Evolutionary conservation across 2,797 vertebrate species (phyloP).

Genomic region (Zalophus californianus): DNA sequence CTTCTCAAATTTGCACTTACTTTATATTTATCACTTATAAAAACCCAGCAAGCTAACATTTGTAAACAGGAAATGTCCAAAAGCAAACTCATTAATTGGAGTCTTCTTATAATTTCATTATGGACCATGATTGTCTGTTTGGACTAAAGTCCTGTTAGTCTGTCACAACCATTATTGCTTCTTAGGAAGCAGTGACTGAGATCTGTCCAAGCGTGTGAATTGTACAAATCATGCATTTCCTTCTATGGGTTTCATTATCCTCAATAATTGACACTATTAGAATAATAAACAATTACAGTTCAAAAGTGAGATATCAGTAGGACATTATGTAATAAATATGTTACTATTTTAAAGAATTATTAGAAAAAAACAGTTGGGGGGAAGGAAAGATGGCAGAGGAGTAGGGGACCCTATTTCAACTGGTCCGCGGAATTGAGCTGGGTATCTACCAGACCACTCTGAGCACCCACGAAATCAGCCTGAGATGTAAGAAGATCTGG

Average conservation of each 20-base stretch:
- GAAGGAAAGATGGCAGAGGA: no score
- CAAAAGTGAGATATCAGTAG: not conserved
- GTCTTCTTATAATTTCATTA: slow-evolving; percentile 47
- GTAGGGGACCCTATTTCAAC: no score
- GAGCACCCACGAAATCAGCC: no score
- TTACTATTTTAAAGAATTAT: slow-evolving; percentile 36
- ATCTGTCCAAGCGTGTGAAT: slow-evolving; percentile 24
- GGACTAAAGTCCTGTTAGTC: not conserved
- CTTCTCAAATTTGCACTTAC: slow-evolving; percentile 27
- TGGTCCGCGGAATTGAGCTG: no score
- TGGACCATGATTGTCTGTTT: slow-evolving; percentile 32
- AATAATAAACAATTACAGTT: slow-evolving; percentile 34
- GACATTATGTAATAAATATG: not conserved
- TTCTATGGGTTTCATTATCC: not conserved
- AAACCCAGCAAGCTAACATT: slow-evolving; percentile 10
- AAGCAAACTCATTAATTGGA: slow-evolving; percentile 26
- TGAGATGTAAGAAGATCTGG: no score
- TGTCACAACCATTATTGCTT: slow-evolving; percentile 35
- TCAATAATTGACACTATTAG: not conserved
- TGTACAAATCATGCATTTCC: slow-evolving; percentile 19
- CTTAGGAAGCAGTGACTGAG: slow-evolving; percentile 15
- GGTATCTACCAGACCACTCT: no score
- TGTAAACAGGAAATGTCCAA: slow-evolving; percentile 28
- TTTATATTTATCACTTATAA: slow-evolving; percentile 44
- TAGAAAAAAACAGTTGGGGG: not conserved